Conservation (phyloP, 2,113 vertebrate species). For the Gopherus evgoodei region DNA sequence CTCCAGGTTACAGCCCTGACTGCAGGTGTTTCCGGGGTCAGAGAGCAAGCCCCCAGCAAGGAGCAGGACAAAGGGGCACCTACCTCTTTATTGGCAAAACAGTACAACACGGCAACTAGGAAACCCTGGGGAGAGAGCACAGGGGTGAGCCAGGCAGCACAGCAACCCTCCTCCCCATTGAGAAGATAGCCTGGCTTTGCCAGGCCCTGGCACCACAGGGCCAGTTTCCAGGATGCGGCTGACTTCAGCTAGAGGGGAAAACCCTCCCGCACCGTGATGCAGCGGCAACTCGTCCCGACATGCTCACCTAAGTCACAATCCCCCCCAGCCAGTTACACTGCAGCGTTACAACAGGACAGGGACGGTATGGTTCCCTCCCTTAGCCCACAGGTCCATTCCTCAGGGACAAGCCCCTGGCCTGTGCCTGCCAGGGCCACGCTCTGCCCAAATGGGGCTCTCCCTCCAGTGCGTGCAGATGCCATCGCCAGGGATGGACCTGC, state of each 20-base stretch:
- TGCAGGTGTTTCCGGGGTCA: not conserved
- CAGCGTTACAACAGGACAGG: not conserved
- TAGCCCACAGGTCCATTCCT: not conserved
- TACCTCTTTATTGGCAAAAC: slow-evolving; percentile 89
- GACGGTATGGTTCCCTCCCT: fast-evolving
- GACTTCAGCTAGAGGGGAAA: not conserved
- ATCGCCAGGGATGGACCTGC: too few species aligned
- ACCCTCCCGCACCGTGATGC: not conserved
- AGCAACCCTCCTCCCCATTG: fast-evolving
- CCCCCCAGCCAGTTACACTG: fast-evolving
- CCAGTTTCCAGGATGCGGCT: not conserved
- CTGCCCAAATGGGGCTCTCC: not conserved
- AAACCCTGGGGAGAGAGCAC: slow-evolving; percentile 77
- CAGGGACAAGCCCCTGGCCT: not conserved
- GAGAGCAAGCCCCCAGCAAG: too few species aligned
- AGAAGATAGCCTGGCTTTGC: not conserved
- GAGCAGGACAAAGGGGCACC: not conserved
- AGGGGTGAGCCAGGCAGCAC: not conserved
- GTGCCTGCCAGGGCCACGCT: not conserved
- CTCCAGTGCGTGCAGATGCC: not conserved
- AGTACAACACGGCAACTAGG: slow-evolving; percentile 87
- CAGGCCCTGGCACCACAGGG: not conserved
- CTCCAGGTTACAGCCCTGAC: not conserved
- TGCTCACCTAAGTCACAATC: not conserved
- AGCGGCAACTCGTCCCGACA: fast-evolving